Evolutionary conservation across 2,888 invertebrate genomes (phyloP), one percentile per base, ranked within the genome.

Genomic region (Patella pellucida): DNA sequence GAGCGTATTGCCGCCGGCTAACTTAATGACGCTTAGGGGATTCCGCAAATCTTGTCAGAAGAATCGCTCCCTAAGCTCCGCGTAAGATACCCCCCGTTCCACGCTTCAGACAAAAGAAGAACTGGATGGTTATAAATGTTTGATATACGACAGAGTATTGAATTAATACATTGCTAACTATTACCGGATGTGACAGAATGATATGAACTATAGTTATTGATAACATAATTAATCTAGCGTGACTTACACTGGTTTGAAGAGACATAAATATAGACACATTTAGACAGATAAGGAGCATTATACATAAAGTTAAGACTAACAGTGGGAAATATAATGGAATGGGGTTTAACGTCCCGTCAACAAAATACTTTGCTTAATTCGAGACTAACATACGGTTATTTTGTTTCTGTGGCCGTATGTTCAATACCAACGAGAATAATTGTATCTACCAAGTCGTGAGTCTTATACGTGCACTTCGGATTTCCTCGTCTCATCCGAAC

Each of bases 11-110:
- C 62, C 62, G 11, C 19, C 19, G 19, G 62, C 19, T 23, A 19
- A 62, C 19, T 62, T 62, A 62, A 62, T 62, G 62, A 62, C 62
- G 23, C 62, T 19, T 62, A 4, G 23, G 62, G 62, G 62, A 62
- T 62, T 62, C 62, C 62, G 62, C 23, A 62, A 62, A 62, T 62
- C 62, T 62, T 62, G 62, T 62, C 62, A 62, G 62, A 19, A 62
- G 62, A 62, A 62, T 23, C 62, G 62, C 11, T 62, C 62, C 62
- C 62, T 62, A 12, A 23, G 23, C 62, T 41, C 41, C 9, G 9
- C 41, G 41, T 41, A 41, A 41, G 41, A 41, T 41, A 41, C 41
- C 41, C 41, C 41, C 41, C 41, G 41, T 7, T 41, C 23, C 62
- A 19, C 62, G 62, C 19, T 23, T 62, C 19, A 62, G 14, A 23